phyloP scores from a whole-genome alignment of 2,113 vertebrate genomes.

The Gnathonemus echidnorhynchus region DNA sequence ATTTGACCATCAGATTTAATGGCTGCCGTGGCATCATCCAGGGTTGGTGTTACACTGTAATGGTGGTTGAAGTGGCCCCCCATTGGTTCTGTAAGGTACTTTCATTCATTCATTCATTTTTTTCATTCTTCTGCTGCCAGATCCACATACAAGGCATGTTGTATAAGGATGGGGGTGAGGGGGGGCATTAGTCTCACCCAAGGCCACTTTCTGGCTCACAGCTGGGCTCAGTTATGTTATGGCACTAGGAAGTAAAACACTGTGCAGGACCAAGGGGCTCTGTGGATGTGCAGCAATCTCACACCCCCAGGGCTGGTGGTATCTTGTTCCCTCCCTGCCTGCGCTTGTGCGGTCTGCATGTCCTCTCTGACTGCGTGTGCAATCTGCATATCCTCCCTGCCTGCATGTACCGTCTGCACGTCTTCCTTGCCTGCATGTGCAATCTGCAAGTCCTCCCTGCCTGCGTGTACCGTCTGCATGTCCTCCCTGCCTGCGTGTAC shows the following conservation, averaged over 20 bases:
- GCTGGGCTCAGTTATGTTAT: background rate
- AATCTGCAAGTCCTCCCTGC: background rate
- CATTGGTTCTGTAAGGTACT: background rate
- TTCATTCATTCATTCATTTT: background rate
- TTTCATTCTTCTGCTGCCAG: background rate
- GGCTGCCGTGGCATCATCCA: background rate
- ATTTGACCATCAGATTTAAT: background rate
- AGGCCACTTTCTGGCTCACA: background rate
- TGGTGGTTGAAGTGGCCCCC: background rate
- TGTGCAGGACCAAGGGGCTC: background rate
- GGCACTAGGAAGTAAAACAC: background rate
- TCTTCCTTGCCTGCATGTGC: accelerated
- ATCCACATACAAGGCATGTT: background rate
- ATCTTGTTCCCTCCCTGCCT: background rate
- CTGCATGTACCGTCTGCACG: too few relatives aligned
- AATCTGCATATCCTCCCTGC: background rate
- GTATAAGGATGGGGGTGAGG: background rate
- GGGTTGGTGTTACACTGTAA: background rate
- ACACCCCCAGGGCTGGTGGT: background rate
- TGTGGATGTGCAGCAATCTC: background rate
- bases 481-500: background rate
- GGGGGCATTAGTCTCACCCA: background rate
- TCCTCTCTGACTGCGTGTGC: background rate
- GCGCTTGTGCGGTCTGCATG: background rate
- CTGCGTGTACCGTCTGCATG: background rate